Conservation (phyloP, 1,140 invertebrate genomes). For the Drosophila nigrodunni region DNA sequence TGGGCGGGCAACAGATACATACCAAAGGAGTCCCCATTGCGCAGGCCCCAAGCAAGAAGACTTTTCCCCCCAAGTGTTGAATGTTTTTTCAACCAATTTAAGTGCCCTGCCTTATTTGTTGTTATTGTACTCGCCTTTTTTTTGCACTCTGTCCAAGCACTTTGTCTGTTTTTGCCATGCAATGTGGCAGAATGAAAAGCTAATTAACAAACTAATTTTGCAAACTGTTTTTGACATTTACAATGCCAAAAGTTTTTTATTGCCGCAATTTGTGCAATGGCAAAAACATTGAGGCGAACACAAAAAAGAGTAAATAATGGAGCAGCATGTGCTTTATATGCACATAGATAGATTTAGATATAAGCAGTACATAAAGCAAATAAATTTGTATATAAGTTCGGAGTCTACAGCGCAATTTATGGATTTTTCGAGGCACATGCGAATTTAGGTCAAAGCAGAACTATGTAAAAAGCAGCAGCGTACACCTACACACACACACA, state of each 20-base stretch:
- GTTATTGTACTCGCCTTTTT: conserved; percentile 6
- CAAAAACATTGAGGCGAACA: conserved; percentile 1
- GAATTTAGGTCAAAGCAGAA: conserved; percentile 66
- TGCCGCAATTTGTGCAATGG: conserved; percentile 45
- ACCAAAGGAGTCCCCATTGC: conserved; percentile 22
- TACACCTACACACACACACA: neutral
- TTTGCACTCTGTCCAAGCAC: conserved; percentile 2
- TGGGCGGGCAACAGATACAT: conserved; percentile 71
- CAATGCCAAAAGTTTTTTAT: conserved; percentile 75
- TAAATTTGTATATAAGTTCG: conserved; percentile 12
- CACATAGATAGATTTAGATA: conserved; percentile 1
- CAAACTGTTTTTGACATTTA: conserved; percentile 78
- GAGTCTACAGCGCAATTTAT: conserved; percentile 31
- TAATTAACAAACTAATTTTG: conserved; percentile 83
- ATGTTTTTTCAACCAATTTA: conserved; percentile 32
- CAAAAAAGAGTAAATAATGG: conserved; percentile 19
- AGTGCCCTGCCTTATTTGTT: conserved; percentile 25
- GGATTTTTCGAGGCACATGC: conserved; percentile 28
- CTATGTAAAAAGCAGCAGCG: conserved; percentile 7
- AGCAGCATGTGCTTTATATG: conserved; percentile 12
- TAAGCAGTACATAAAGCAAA: neutral
- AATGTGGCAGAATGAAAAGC: conserved; percentile 74
- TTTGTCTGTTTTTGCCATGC: conserved; percentile 50
- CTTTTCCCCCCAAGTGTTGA: conserved; percentile 3
- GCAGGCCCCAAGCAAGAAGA: conserved; percentile 16